phyloP scores from a whole-genome alignment of 2,888 invertebrate species.

The Alviniconcha strummeri region DNA sequence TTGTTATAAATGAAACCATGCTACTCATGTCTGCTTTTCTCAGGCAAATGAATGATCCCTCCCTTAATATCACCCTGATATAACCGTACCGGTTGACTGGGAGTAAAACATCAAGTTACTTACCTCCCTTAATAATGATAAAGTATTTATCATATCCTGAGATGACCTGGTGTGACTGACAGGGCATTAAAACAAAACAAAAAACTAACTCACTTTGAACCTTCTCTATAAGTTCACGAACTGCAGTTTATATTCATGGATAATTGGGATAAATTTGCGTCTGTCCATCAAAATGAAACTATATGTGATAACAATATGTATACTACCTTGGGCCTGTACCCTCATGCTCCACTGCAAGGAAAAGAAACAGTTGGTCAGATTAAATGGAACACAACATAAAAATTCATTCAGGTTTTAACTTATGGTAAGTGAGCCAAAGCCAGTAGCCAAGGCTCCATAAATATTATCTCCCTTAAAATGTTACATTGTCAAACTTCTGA shows the following conservation, averaged over 20 bases:
- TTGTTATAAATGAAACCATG: no score
- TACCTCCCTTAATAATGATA: no score
- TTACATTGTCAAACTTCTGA: no score
- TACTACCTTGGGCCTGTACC: slow-evolving; percentile 46
- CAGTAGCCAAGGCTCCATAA: no score
- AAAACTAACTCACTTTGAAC: not conserved
- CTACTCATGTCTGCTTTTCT: no score
- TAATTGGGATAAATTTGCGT: not conserved
- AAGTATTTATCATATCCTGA: no score
- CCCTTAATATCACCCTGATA: no score
- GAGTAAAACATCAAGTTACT: no score
- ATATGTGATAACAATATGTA: no score
- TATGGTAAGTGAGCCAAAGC: not conserved
- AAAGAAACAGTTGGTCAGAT: slow-evolving; percentile 3
- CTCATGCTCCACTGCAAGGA: slow-evolving; percentile 50
- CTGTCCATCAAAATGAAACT: not conserved
- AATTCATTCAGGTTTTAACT: not conserved
- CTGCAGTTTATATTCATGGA: not conserved
- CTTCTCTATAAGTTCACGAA: not conserved
- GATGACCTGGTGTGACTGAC: not conserved
- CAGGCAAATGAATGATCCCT: no score
- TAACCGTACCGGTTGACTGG: no score
- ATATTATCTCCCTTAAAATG: no score
- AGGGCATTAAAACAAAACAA: not conserved
- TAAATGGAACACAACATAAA: not conserved